Conservation (phyloP, 2,888 invertebrate genomes). For the Phytoseiulus persimilis region DNA sequence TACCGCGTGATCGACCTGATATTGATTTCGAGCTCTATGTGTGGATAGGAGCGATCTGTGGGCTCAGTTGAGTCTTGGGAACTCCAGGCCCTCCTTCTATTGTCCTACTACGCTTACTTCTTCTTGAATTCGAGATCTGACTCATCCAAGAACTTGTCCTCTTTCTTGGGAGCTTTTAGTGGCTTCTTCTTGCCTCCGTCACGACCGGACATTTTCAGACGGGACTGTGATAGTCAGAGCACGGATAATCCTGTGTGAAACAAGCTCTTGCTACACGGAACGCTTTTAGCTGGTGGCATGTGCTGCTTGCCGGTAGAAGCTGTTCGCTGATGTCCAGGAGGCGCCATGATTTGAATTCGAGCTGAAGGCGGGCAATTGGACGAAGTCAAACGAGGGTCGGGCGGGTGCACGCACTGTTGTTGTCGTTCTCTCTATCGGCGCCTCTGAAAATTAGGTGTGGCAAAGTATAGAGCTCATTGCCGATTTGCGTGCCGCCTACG, state of each 20-base stretch:
- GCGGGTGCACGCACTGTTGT: too few species aligned
- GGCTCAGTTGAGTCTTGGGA: too few species aligned
- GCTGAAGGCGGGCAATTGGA: neutral
- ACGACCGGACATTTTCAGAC: constrained; percentile 9
- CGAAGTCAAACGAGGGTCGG: neutral
- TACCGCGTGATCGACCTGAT: too few species aligned
- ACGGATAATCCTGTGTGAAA: neutral
- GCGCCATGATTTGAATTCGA: neutral
- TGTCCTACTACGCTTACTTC: constrained; percentile 25
- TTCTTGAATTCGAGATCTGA: constrained; percentile 34
- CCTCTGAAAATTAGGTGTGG: too few species aligned
- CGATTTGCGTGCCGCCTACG: too few species aligned
- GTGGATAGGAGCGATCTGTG: too few species aligned
- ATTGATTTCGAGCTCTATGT: too few species aligned
- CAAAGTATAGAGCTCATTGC: too few species aligned
- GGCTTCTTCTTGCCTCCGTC: constrained; percentile 36
- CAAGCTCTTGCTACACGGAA: neutral
- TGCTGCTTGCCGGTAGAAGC: neutral
- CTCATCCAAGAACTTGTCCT: constrained; percentile 26
- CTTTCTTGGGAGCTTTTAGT: constrained; percentile 23
- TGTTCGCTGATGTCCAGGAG: neutral
- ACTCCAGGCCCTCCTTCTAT: too few species aligned
- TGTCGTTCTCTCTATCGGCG: too few species aligned
- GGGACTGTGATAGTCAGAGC: neutral
- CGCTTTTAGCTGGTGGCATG: neutral